phyloP scores from a whole-genome alignment of 1,140 invertebrate species.

The Anthonomus grandis region DNA sequence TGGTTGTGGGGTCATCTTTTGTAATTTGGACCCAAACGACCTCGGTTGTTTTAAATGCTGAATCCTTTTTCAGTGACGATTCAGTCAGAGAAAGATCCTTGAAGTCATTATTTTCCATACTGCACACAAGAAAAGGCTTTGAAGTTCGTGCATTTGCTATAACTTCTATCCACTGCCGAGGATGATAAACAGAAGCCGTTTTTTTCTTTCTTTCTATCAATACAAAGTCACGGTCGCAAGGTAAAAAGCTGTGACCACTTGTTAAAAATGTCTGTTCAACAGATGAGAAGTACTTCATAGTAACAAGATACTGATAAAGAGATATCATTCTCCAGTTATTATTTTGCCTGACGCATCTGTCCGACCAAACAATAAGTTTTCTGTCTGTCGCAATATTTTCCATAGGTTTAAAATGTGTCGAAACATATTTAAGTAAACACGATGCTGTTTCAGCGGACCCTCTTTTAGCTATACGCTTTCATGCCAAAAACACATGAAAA shows the following conservation, averaged over 20 bases:
- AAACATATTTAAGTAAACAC: conserved; percentile 10
- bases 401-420: background rate
- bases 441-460: conserved; percentile 10
- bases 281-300: conserved; percentile 1
- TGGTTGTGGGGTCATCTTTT: background rate
- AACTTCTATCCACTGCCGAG: conserved; percentile 1
- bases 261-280: conserved; percentile 11
- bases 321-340: conserved; percentile 7
- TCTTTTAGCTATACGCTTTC: conserved; percentile 11
- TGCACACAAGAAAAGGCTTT: background rate
- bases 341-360: conserved; percentile 1
- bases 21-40: conserved; percentile 6
- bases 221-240: conserved; percentile 5
- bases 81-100: background rate
- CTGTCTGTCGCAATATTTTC: too few relatives aligned
- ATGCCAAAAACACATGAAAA: conserved; percentile 17
- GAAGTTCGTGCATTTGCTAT: conserved; percentile 2
- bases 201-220: conserved; percentile 9
- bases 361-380: conserved; percentile 15
- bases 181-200: background rate
- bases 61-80: background rate
- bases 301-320: background rate
- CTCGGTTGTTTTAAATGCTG: conserved; percentile 4
- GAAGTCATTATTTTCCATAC: background rate
- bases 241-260: conserved; percentile 18